Evolutionary conservation across 2,888 invertebrate genomes (phyloP), one percentile per base, ranked within the genome.

Genomic region (Odontothrips loti): DNA sequence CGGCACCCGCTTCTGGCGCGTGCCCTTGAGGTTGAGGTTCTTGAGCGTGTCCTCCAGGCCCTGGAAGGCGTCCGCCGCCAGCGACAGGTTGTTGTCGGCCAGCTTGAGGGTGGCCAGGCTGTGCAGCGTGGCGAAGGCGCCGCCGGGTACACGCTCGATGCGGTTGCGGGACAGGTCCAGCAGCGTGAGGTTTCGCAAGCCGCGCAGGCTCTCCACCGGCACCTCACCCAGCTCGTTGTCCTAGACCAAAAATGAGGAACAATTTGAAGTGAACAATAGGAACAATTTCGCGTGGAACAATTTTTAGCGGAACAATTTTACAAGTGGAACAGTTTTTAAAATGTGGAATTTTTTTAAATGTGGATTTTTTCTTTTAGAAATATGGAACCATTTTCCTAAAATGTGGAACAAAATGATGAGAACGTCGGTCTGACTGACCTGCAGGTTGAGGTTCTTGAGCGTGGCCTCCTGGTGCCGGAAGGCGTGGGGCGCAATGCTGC

Each of bases 11-110:
- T 93, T 93, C 86, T 95, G 95, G 81, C 92, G 90, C 0, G 96
- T 95, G 48, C 95, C 96, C 89, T 96, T 96, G 58, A 97, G 88
- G 87, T 97, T 96, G 80, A 97, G 89, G 87, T 97, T 97, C 88
- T 96, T 96, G 79, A 97, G 88, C 17, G 93, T 93, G 82, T 89
- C 91, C 85, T 96, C 96, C 82, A 97, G 88, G 1, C 96, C 96
- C n/a, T 89, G 89, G 81, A 97, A 92, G 8, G 95, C 92, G 80
- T 90, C 91, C 0, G 90, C 85, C 4, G 92, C 90, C 83, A 96
- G 86, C 6, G 93, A 94, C 0, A 96, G 90, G 86, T 95, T 95
- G 87, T 96, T 97, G 86, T 96, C 96, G 6, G 96, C 94, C 80
- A 97, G 87, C 87, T 96, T 96, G 20, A 96, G 87, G 0, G 96